Base-by-base conservation (phyloP, 1,140 invertebrate genomes). In the Panonychus citri region DNA sequence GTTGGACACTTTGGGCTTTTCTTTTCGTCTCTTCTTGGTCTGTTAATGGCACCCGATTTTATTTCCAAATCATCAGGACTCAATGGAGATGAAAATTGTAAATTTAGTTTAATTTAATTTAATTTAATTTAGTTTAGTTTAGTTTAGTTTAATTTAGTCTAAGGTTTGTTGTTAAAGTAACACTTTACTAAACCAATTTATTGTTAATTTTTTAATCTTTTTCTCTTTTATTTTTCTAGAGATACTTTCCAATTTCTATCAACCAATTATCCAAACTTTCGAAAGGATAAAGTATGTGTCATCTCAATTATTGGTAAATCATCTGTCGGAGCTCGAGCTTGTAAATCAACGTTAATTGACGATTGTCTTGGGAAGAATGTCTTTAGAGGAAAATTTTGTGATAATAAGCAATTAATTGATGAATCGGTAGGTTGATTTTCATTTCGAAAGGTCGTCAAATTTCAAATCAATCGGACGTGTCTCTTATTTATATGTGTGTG, bases 221-320 rank as follows among this genome's bases (percentile, higher is more conserved):
- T 2, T 46, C 21, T 0, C 43, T 46, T 46, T 46, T 24, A n/a
- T 24, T 13, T 19, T 46, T 19, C 7, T 24, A 46, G 43, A 24
- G n/a, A 46, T 21, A 24, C 43, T n/a, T 24, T 46, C 10, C 43
- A 46, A 19, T 46, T 21, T 46, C 43, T 46, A 7, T 21, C 43
- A 8, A n/a, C n/a, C 10, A 46, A 46, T 46, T 46, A 24, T 46
- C 43, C 43, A n/a, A 46, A 46, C 27, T 27, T 51, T 17, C 24
- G 19, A 17, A 58, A 65, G 10, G 54, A 67, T 27, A 68, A 71
- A 60, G 72, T 80, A 21, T 73, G 80, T 56, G 68, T 82, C 37
- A 73, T 82, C 19, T 76, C 78, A 2, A 71, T 82, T 27, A 74
- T 81, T 68, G 81, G 81, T 2, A 81, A 81, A 68, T 77, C 74